These are phyloP conservation scores for Erythrolamprus reginae DNA, from an alignment of 2,113 vertebrate species.

Conservation along the genomic window DNA sequence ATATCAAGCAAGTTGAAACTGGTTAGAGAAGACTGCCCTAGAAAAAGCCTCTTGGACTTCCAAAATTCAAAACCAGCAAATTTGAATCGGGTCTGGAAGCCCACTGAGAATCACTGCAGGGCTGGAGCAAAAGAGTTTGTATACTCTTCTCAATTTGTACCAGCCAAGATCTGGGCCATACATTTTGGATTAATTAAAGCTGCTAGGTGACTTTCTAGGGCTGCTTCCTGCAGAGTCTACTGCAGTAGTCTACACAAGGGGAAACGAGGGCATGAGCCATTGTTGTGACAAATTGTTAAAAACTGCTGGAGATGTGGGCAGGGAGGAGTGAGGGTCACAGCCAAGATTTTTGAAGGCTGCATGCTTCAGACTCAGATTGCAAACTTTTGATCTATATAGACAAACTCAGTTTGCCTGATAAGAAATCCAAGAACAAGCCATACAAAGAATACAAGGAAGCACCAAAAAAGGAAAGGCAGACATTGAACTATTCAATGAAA, in stretches of 20 bases:
- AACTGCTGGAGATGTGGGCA: background rate
- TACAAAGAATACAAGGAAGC: background rate
- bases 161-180: background rate
- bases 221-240: background rate
- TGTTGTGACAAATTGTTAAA: background rate
- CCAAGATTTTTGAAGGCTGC: background rate
- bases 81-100: background rate
- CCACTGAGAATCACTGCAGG: background rate
- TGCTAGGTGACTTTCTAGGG: background rate
- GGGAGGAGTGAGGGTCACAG: background rate
- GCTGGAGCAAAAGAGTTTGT: background rate
- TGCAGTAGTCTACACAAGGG: background rate
- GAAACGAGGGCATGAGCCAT: background rate
- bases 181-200: background rate
- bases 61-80: background rate
- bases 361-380: background rate
- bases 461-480: background rate
- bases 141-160: background rate
- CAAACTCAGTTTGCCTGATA: background rate
- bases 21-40: background rate
- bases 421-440: background rate
- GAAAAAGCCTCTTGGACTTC: background rate
- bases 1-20: background rate
- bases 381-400: background rate
- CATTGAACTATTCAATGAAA: background rate